Evolutionary conservation across 2,888 invertebrate genomes (phyloP).

Genomic region (Rhamnusium bicolor): DNA sequence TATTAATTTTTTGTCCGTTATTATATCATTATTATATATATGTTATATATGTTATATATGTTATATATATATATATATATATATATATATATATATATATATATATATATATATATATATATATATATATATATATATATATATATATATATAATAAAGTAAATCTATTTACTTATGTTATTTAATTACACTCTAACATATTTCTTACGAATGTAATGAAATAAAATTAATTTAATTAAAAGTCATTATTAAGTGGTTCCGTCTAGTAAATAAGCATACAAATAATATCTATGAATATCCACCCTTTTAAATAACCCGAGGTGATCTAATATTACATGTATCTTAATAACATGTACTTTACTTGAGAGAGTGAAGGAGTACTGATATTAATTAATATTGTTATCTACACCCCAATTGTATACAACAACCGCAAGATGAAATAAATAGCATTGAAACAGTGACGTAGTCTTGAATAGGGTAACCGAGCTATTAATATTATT

Average conservation of each 20-base stretch:
- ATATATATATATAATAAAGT: no score
- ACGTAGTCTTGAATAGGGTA: not conserved
- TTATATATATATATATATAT: no score
- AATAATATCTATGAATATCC: conserved; percentile 15
- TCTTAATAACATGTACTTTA: conserved; percentile 18
- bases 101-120: no score
- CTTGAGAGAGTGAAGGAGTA: not conserved
- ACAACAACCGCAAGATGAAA: conserved; percentile 1
- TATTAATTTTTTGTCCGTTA: no score
- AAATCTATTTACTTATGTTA: no score
- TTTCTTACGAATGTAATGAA: no score
- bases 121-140: no score
- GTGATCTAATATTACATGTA: conserved; percentile 24
- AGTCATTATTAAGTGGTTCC: not conserved
- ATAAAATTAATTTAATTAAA: not conserved
- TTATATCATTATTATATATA: no score
- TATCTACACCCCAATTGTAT: conserved; percentile 21
- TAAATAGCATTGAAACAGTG: conserved; percentile 1
- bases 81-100: no score
- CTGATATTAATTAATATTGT: conserved; percentile 28
- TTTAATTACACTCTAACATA: no score
- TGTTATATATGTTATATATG: no score
- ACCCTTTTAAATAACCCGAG: conserved; percentile 3
- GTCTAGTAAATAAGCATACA: not conserved
- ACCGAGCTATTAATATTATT: not conserved